Base-by-base conservation (phyloP, 2,113 vertebrate genomes). In the Psophia crepitans region DNA sequence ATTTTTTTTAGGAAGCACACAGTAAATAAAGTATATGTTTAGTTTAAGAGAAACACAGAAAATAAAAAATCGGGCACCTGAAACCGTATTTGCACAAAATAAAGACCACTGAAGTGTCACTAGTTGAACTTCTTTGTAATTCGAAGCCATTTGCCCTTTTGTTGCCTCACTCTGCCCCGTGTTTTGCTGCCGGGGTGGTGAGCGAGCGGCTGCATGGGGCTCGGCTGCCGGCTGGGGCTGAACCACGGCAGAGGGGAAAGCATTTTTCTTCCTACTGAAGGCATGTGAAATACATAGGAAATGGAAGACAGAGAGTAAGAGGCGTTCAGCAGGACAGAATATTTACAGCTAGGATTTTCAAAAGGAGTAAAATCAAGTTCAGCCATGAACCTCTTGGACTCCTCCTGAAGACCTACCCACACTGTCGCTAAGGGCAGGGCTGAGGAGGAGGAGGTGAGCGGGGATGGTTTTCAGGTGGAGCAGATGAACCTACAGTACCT, bases 401-500 rank as follows among this genome's bases (percentile, higher is more conserved):
- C 11, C 37, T 63, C 22, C 15, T 20, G 44, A 33, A 71, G 85
- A n/a, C n/a, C 53, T 43, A 12, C 37, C 43, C 3, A 2, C 20
- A 1, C 8, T 4, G 30, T 21, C 8, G 26, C 30, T 27, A 26
- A 15, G 2, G 8, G 32, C 14, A 0, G 19, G 39, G 28, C 27
- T 44, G 60, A 14, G 53, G 48, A 39, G 53, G 48, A 39, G 33
- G 41, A 58, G 28, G 22, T 13, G 33, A 44, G 24, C 14, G 18
- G 43, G 22, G 35, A 18, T 23, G 49, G n/a, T 48, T 82, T 69
- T 41, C 32, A 35, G 19, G 26, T 3, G 7, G 37, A 71, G 43
- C 10, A 37, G 12, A 46, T 27, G 61, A 44, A 54, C 54, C 26
- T 87, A 3, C 95, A 97, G 97, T 26, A 97, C 97, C 95, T 80